phyloP scores from a whole-genome alignment of 2,888 invertebrate species.

The Monopis laevigella region DNA sequence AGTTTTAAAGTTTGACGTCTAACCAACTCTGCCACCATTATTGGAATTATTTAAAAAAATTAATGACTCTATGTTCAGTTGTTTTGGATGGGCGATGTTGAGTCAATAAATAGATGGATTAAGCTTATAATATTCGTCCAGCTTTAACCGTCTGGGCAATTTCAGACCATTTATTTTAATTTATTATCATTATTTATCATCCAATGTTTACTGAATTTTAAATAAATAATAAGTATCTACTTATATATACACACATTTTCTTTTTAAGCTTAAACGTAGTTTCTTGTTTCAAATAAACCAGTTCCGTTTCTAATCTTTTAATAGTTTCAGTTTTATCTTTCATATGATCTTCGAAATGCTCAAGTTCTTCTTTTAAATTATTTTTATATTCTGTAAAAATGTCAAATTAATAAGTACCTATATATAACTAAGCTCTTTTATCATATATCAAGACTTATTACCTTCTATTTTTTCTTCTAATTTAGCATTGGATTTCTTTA shows the following conservation, averaged over 20 bases:
- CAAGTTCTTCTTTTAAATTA: slow-evolving; percentile 34
- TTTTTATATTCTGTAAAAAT: slow-evolving; percentile 28
- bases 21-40: no score
- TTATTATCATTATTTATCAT: no score
- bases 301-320: slow-evolving; percentile 28
- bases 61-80: no score
- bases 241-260: slow-evolving; percentile 35
- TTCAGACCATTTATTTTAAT: no score
- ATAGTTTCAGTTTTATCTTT: slow-evolving; percentile 34
- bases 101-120: no score
- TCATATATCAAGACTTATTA: slow-evolving; percentile 21
- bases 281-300: slow-evolving; percentile 27
- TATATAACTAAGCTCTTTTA: background rate
- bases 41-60: no score
- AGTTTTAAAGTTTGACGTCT: no score
- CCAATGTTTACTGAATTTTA: no score
- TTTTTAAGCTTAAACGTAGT: slow-evolving; percentile 29
- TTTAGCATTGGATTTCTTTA: slow-evolving; percentile 47
- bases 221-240: no score
- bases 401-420: background rate
- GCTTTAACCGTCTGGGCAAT: no score
- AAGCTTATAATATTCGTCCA: no score
- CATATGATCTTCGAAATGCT: slow-evolving; percentile 31
- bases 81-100: no score
- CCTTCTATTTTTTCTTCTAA: slow-evolving; percentile 44